Evolutionary conservation across 2,113 vertebrate species (phyloP).

Genomic region (Dissostichus mawsoni): DNA sequence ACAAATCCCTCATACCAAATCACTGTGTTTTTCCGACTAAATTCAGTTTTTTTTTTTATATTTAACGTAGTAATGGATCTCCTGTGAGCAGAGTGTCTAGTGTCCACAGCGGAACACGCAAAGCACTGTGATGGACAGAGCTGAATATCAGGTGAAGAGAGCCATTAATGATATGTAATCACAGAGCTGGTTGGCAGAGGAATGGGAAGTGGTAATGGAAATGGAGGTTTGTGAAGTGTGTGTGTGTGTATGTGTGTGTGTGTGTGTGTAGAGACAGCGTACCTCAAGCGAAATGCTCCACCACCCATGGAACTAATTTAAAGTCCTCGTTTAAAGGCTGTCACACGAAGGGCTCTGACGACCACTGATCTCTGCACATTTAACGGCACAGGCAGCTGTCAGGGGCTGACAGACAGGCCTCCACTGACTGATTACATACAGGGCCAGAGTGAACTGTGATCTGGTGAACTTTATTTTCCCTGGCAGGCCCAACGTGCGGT

Average conservation of each 20-base stretch:
- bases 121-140: constrained; percentile 51
- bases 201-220: constrained; percentile 56
- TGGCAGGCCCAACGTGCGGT: constrained; percentile 80
- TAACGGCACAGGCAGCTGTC: constrained; percentile 76
- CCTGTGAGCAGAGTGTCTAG: background rate
- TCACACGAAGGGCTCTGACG: constrained; percentile 75
- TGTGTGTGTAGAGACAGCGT: background rate
- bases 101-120: constrained; percentile 27
- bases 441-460: constrained; percentile 81
- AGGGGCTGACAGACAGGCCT: constrained; percentile 76
- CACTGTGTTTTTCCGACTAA: background rate
- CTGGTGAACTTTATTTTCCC: constrained; percentile 85
- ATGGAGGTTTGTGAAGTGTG: constrained; percentile 42
- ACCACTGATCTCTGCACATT: constrained; percentile 80
- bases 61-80: constrained; percentile 10
- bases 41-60: constrained; percentile 13
- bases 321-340: constrained; percentile 81
- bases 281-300: constrained; percentile 73
- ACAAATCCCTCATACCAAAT: background rate
- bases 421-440: constrained; percentile 84
- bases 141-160: constrained; percentile 60
- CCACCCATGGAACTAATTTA: constrained; percentile 83
- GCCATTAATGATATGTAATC: constrained; percentile 77
- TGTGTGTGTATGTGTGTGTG: no score
- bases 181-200: constrained; percentile 53